phyloP scores from a whole-genome alignment of 2,113 vertebrate genomes.

The Zosterops hypoxanthus region DNA sequence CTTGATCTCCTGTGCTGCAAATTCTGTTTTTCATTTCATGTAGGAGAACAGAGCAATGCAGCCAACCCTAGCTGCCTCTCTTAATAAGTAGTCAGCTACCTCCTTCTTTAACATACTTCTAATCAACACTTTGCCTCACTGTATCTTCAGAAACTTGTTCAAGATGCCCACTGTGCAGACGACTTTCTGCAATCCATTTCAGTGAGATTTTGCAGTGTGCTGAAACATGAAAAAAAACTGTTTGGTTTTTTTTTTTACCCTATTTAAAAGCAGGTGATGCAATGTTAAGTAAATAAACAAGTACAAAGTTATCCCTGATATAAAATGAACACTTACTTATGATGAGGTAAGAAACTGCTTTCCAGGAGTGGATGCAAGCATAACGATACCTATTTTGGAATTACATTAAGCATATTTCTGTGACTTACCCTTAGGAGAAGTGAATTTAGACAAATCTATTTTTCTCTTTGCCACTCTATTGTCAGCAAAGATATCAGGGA shows the following conservation, averaged over 20 bases:
- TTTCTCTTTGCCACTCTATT: background rate
- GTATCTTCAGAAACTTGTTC: background rate
- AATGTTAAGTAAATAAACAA: background rate
- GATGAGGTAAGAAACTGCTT: background rate
- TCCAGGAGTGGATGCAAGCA: background rate
- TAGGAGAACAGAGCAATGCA: background rate
- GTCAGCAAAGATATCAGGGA: background rate
- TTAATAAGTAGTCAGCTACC: background rate
- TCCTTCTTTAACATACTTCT: background rate
- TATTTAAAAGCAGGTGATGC: background rate
- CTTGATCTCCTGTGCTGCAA: background rate
- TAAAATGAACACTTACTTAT: background rate
- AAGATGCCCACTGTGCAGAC: background rate
- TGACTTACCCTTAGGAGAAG: background rate
- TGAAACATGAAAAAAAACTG: background rate
- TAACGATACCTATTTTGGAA: background rate
- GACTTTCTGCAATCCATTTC: background rate
- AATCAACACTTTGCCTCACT: background rate
- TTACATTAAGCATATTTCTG: background rate
- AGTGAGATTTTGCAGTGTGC: background rate
- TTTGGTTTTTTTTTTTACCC: background rate
- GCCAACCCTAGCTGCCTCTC: background rate
- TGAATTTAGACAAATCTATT: background rate
- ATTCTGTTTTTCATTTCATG: background rate
- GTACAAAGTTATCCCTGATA: background rate